Conservation (phyloP, 2,113 vertebrate species). For the Paracyprichromis sp. region DNA sequence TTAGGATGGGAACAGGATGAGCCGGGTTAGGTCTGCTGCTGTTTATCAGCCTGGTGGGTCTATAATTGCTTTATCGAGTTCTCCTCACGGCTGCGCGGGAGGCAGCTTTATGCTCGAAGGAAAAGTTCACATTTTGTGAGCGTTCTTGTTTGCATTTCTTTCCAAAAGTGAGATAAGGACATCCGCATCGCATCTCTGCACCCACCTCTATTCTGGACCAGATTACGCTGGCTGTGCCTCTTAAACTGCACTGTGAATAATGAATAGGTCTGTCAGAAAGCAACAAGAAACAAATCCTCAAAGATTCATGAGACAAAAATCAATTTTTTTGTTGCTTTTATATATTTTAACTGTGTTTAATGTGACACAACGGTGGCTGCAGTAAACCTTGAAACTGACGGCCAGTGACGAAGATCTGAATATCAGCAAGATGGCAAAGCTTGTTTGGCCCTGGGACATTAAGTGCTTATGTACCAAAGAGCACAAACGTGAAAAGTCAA, state of each 20-base stretch:
- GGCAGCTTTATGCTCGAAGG: neutral
- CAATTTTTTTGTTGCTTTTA: neutral
- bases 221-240: neutral
- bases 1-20: neutral
- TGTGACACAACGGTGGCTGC: neutral
- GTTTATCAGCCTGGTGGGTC: neutral
- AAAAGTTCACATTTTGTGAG: neutral
- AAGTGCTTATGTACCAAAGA: neutral
- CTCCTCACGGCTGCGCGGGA: neutral
- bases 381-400: neutral
- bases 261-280: neutral
- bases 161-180: neutral
- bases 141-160: neutral
- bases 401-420: neutral
- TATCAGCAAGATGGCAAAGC: neutral
- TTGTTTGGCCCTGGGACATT: neutral
- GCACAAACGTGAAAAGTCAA: neutral
- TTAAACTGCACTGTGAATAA: neutral
- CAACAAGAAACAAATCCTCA: neutral
- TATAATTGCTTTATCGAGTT: neutral
- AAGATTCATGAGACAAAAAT: neutral
- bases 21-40: neutral
- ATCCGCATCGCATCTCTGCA: neutral
- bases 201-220: neutral
- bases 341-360: neutral